Base-by-base conservation (phyloP, 1,140 invertebrate genomes). In the Cepaea nemoralis region DNA sequence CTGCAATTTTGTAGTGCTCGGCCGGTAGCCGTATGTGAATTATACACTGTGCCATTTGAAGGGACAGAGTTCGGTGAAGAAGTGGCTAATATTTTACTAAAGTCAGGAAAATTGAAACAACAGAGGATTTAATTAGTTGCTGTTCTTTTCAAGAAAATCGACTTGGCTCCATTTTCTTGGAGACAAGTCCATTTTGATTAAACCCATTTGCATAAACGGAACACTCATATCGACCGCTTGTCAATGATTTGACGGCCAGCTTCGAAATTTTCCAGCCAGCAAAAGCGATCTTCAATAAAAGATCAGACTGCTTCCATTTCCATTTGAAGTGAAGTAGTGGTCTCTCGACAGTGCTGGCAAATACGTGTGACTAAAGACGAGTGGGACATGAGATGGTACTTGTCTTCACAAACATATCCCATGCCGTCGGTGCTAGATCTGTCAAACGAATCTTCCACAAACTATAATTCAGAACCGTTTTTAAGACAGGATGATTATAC, bases 111-210 rank as follows among this genome's bases (percentile, higher is more conserved):
- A 76, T n/a, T 31, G 42, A 77, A 63, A 77, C 75, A 63, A 33
- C 45, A 1, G 31, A 63, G 75, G 33, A 77, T 77, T 77, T 77
- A 77, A 77, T 77, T 77, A 55, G 45, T 1, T 77, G 31, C 35
- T 31, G 35, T 33, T 39, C 75, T 63, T 48, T 55, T 55, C 27
- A 45, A 50, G 45, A 50, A 75, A 55, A 77, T 77, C 59, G 75
- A 77, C 75, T 35, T 50, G 31, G 75, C 37, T 40, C 66, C 35
- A 77, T 63, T 77, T 77, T 77, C 71, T 35, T 77, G 45, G 55
- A 63, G 48, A 63, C 45, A 63, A 77, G 75, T 66, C 75, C 63
- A 77, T 77, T 77, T 77, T 77, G 75, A 77, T 77, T 50, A 66
- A 77, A 66, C 48, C 10, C 55, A 77, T 77, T 77, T 77, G 75